Percentiles rank a stretch among this genome's conserved stretches.
Conservation (phyloP, 2,888 invertebrate species). For the Keiferia lycopersicella region DNA sequence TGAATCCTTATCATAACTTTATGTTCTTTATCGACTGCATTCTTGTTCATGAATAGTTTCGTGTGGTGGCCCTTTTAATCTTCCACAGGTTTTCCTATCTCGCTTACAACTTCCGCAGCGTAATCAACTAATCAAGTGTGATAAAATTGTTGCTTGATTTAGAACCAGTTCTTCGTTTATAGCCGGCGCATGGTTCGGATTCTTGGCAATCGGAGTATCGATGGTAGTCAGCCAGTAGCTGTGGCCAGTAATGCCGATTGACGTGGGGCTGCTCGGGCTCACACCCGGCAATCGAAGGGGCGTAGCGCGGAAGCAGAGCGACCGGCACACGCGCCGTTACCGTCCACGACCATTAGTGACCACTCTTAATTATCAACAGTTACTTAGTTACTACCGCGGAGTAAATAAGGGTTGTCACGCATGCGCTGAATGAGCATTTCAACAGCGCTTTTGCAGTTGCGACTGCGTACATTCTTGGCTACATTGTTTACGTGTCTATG, state of each 20-base stretch:
- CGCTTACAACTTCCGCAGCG: slow-evolving; percentile 14
- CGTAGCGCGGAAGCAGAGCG: slow-evolving; percentile 63
- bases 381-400: slow-evolving; percentile 48
- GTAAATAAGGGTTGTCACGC: slow-evolving; percentile 16
- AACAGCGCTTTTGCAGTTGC: not conserved
- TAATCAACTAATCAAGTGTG: slow-evolving; percentile 16
- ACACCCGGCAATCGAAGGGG: slow-evolving; percentile 41
- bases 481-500: not conserved
- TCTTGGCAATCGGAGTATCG: slow-evolving; percentile 2
- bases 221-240: not conserved
- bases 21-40: not conserved
- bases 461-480: not conserved
- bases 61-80: not conserved
- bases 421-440: slow-evolving; percentile 10
- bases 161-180: slow-evolving; percentile 15
- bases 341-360: slow-evolving; percentile 66
- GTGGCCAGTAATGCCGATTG: slow-evolving; percentile 11
- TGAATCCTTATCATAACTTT: slow-evolving; percentile 13
- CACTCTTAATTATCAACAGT: slow-evolving; percentile 79
- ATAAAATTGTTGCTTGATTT: slow-evolving; percentile 19
- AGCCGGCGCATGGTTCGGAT: slow-evolving; percentile 9
- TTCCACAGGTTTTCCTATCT: slow-evolving; percentile 4
- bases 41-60: not conserved
- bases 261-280: not conserved
- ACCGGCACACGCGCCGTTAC: slow-evolving; percentile 66